These are phyloP conservation scores for Aplysina aerophoba DNA, from an alignment of 37 sponge, comb jelly and placozoan genomes.

Conservation along the genomic window DNA sequence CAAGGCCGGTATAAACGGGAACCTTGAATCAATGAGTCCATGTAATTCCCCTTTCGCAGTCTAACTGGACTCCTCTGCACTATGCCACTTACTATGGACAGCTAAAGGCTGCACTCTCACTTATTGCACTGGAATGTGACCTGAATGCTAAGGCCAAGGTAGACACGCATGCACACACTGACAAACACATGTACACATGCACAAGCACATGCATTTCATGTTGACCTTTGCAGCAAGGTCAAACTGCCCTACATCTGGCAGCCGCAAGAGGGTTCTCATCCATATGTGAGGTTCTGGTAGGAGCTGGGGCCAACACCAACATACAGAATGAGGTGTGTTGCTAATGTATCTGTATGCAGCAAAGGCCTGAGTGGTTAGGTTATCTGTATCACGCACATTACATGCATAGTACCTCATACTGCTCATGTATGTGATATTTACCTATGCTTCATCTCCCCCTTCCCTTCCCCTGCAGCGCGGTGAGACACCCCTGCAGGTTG, in stretches of 20 bases:
- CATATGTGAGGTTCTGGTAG: neutral
- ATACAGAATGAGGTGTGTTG: slow-evolving; percentile 12
- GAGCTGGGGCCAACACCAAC: slow-evolving; percentile 8
- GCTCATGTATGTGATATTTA: too few relatives aligned
- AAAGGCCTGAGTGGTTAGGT: too few relatives aligned
- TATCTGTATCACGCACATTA: too few relatives aligned
- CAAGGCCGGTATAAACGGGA: too few relatives aligned
- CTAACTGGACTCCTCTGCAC: slow-evolving; percentile 27
- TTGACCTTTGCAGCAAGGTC: neutral
- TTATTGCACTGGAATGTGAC: slow-evolving; percentile 7
- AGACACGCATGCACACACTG: neutral
- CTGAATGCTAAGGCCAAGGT: slow-evolving; percentile 27
- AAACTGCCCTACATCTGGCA: slow-evolving; percentile 20
- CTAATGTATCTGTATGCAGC: neutral
- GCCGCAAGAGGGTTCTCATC: neutral
- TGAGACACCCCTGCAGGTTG: too few relatives aligned
- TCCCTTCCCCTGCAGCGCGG: too few relatives aligned
- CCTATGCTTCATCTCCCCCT: too few relatives aligned
- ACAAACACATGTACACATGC: too few relatives aligned
- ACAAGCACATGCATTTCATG: too few relatives aligned
- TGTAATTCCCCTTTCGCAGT: neutral
- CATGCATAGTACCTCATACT: too few relatives aligned
- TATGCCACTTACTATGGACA: neutral
- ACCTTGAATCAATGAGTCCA: too few relatives aligned
- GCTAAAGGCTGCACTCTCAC: neutral